A percentile compares a stretch with the other conserved stretches of the same genome.
Evolutionary conservation across 2,888 invertebrate species (phyloP).

Genomic region (Drosophila setosimentum): DNA sequence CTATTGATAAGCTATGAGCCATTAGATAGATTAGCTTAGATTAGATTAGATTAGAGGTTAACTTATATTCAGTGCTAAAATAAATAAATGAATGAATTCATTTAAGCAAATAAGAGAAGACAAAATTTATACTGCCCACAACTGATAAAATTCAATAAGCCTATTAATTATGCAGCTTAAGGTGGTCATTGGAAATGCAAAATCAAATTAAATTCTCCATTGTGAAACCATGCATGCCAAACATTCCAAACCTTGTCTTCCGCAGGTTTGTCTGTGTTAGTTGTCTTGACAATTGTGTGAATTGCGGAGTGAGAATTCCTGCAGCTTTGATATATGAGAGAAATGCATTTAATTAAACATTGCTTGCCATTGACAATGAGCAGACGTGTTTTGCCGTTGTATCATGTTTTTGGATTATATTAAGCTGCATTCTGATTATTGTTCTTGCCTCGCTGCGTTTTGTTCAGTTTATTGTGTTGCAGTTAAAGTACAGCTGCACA

Average conservation of each 20-base stretch:
- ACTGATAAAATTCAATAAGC: not conserved
- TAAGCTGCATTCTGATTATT: conserved; percentile 62
- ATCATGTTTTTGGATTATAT: conserved; percentile 43
- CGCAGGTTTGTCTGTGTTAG: not conserved
- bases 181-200: not conserved
- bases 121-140: not conserved
- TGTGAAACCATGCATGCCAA: not conserved
- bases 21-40: too few species aligned
- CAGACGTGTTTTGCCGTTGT: conserved; percentile 24
- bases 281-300: not conserved
- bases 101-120: not conserved
- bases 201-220: not conserved
- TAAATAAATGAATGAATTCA: not conserved
- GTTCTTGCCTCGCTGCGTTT: conserved; percentile 39
- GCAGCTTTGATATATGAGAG: conserved; percentile 14
- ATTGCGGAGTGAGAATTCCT: not conserved
- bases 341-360: conserved; percentile 27
- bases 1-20: too few species aligned
- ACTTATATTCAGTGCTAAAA: not conserved
- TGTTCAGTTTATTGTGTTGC: conserved; percentile 22
- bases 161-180: not conserved
- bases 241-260: not conserved
- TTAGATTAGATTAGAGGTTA: too few species aligned
- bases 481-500: conserved; percentile 27
- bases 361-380: conserved; percentile 38